Conservation (phyloP, 2,113 vertebrate species). For the Malurus cyaneus region DNA sequence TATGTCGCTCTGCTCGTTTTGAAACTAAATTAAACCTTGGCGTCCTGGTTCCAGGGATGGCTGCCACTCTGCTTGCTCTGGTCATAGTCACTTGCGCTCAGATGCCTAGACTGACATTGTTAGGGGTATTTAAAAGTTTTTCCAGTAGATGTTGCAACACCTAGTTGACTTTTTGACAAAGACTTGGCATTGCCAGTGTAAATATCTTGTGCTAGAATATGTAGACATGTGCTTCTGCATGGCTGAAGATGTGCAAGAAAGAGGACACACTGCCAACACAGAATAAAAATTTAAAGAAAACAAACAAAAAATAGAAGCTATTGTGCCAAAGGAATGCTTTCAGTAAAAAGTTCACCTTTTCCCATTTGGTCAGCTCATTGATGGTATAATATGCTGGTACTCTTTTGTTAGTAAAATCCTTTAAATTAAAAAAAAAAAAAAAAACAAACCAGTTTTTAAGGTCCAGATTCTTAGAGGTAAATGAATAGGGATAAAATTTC, state of each 20-base stretch:
- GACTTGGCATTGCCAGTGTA: rapidly evolving
- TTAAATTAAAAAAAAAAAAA: background rate
- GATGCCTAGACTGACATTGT: background rate
- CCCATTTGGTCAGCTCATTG: background rate
- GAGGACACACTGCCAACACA: background rate
- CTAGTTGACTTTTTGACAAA: background rate
- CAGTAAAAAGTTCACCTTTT: background rate
- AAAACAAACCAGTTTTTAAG: background rate
- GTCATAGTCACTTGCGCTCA: background rate
- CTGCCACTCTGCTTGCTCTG: background rate
- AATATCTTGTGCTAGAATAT: background rate
- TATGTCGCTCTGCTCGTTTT: background rate
- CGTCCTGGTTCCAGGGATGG: background rate
- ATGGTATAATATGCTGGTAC: background rate
- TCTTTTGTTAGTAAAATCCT: background rate
- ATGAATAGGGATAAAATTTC: background rate
- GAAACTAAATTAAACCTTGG: background rate
- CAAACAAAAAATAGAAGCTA: background rate
- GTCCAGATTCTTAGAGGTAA: background rate
- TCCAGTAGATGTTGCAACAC: background rate
- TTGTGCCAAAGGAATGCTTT: background rate
- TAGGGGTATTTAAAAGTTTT: background rate
- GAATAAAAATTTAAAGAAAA: background rate
- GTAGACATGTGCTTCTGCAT: rapidly evolving
- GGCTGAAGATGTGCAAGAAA: background rate